Evolutionary conservation across 1,140 invertebrate species (phyloP).

Genomic region (Pogonomyrmex barbatus): DNA sequence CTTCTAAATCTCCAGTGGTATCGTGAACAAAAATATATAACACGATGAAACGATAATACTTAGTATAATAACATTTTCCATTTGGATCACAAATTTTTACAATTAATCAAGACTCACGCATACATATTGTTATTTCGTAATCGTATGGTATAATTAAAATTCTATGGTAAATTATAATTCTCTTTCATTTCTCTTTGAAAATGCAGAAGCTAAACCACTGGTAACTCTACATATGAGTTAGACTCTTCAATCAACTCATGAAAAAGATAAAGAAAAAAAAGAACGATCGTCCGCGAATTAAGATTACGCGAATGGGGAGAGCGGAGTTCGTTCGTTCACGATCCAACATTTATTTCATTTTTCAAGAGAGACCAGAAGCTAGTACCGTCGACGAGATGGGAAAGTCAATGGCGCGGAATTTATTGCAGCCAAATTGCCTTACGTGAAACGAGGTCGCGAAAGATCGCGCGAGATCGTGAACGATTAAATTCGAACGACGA

Average conservation of each 20-base stretch:
- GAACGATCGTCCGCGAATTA: conserved; percentile 2
- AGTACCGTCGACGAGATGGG: conserved; percentile 21
- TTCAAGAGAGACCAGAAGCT: conserved; percentile 19
- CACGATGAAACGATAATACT: neutral
- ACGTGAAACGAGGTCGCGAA: conserved; percentile 13
- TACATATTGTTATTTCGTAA: neutral
- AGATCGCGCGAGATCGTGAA: conserved; percentile 22
- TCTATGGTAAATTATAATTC: neutral
- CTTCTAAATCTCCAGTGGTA: neutral
- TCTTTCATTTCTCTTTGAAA: neutral
- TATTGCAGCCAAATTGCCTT: conserved; percentile 47
- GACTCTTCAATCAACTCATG: neutral
- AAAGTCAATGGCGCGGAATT: conserved; percentile 53
- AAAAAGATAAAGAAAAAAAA: neutral
- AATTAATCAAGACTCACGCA: neutral
- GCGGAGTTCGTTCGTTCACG: conserved; percentile 15
- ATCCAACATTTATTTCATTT: conserved; percentile 15
- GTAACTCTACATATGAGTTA: conserved; percentile 1
- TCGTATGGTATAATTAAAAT: neutral
- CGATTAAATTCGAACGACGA: conserved; percentile 46
- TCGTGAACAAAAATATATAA: neutral
- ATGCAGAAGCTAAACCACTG: neutral
- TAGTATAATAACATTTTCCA: neutral
- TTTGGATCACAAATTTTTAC: neutral
- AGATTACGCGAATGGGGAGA: neutral